These are phyloP conservation scores for Drosophila pseudoananassae DNA, from an alignment of 1,140 invertebrate genomes.

Conservation along the genomic window DNA sequence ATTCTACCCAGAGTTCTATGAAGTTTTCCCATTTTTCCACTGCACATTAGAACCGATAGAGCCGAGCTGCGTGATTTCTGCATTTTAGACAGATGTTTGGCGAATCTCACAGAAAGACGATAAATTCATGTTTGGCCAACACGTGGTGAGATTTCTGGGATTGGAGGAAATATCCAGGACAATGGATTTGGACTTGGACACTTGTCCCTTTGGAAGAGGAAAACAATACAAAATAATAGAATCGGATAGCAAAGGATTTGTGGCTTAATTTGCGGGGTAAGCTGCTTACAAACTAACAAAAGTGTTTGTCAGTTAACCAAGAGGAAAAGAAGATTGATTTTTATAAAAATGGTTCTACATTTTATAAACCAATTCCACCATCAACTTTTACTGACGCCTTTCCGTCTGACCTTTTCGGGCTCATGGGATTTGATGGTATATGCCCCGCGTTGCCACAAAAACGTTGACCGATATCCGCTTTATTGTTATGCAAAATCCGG, in stretches of 20 bases:
- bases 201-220: constrained; percentile 42
- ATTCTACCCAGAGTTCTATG: constrained; percentile 38
- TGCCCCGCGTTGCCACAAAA: constrained; percentile 7
- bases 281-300: constrained; percentile 4
- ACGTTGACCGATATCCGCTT: constrained; percentile 67
- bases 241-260: constrained; percentile 23
- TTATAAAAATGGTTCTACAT: neutral
- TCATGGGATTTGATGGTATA: neutral
- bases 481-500: constrained; percentile 76
- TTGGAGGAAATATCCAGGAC: constrained; percentile 6
- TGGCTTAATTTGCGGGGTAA: constrained; percentile 33
- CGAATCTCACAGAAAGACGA: constrained; percentile 29
- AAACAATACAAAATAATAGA: constrained; percentile 6
- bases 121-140: constrained; percentile 54
- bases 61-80: constrained; percentile 47
- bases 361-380: neutral
- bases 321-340: neutral
- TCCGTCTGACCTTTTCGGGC: constrained; percentile 9
- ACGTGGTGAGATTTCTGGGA: constrained; percentile 47
- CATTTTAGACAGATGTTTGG: constrained; percentile 46
- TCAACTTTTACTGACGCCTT: constrained; percentile 10
- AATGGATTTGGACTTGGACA: constrained; percentile 53
- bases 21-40: constrained; percentile 20
- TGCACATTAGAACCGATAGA: constrained; percentile 62
- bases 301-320: constrained; percentile 4